Base-by-base conservation (phyloP, 2,797 vertebrate genomes). In the Chromis chromis region DNA sequence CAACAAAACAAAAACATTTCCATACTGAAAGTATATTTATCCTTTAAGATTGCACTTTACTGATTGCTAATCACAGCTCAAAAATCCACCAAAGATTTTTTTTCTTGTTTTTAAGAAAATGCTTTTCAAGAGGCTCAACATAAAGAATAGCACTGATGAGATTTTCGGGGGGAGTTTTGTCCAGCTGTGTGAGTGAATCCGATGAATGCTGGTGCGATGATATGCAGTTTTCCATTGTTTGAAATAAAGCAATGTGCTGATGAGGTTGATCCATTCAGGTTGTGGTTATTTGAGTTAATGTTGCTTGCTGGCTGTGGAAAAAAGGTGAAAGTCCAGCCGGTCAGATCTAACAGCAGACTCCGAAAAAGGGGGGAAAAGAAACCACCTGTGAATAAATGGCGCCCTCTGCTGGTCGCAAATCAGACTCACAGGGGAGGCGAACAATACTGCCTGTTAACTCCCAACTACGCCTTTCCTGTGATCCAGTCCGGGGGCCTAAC, bases 21-120 rank as follows among this genome's bases (percentile, higher is more conserved):
- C 76, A 90, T 88, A 90, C 79, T 87, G 78, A 93, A 93, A 92
- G 90, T 86, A 91, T 86, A 89, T 89, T 91, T 84, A 92, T 88
- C 89, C 86, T 87, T 92, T 86, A 89, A 94, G 91, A 94, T 94
- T 94, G 92, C 93, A 95, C 93, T 93, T 94, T 90, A 94, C 93
- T 93, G 94, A 94, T 95, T 94, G 91, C 93, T 92, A 91, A 94
- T 94, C 92, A 94, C 93, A 94, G 92, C 93, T 94, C 90, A 86
- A 89, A 25, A 94, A 93, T 89, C 89, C 88, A 93, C 91, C 88
- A 89, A 88, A 85, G 61, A 88, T 63, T 63, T 74, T 71, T 82
- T 67, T 81, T 64, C 46, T 74, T 79, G 79, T 83, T 76, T 74
- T 46, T 25, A 78, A 83, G 65, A 75, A 86, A 88, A 90, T 72